Evolutionary conservation across 2,113 vertebrate species (phyloP).

Genomic region (Bubo scandiacus): DNA sequence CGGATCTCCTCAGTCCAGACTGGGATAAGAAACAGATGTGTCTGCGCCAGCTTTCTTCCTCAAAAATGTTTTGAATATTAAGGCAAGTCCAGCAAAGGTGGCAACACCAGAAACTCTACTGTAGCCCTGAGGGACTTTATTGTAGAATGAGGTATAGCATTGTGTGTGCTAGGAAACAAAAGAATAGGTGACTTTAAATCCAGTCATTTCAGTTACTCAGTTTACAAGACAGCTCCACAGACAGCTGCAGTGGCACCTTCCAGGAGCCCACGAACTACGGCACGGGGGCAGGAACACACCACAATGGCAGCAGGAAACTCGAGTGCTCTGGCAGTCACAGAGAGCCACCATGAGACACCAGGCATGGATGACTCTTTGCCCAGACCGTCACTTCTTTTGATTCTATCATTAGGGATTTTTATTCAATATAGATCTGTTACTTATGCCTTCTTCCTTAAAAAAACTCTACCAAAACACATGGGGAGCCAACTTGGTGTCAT

Average conservation of each 20-base stretch:
- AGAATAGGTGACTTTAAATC: background rate
- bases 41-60: background rate
- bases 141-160: fast-evolving
- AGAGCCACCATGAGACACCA: background rate
- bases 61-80: background rate
- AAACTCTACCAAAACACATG: background rate
- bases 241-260: background rate
- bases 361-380: background rate
- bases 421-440: background rate
- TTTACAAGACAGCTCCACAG: background rate
- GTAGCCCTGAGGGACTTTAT: background rate
- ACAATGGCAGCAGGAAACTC: background rate
- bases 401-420: background rate
- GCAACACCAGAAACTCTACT: background rate
- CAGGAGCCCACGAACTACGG: fast-evolving
- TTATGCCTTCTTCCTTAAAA: background rate
- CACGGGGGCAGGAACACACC: background rate
- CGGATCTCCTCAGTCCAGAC: background rate
- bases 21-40: background rate
- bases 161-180: background rate
- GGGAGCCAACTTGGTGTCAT: background rate
- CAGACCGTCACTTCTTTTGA: background rate
- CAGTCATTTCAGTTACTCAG: background rate
- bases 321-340: background rate
- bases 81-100: background rate